Base-by-base conservation (phyloP, 2,888 invertebrate species). In the Athrips mouffetella region DNA sequence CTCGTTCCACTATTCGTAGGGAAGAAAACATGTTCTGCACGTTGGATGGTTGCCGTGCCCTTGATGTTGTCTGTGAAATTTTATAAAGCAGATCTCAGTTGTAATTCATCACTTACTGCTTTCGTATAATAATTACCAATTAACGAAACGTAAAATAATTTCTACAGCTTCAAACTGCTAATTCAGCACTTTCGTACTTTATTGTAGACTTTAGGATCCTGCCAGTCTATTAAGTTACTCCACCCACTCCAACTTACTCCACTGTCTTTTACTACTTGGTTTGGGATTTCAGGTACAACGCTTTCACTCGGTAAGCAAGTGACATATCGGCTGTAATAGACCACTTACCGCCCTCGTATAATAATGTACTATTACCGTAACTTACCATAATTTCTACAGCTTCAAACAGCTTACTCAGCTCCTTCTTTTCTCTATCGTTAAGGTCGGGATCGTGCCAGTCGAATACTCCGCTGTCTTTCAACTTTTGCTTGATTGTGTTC, bases 341-440 rank as follows among this genome's bases (percentile, higher is more conserved):
- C n/a, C n/a, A n/a, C n/a, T n/a, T n/a, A n/a, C n/a, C n/a, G n/a
- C n/a, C n/a, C n/a, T n/a, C 8, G 3, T 2, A 10, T 29, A 29
- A 29, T 29, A 29, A 29, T 10, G 29, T 8, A n/a, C 11, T n/a
- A 4, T 30, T 4, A 30, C 5, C n/a, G n/a, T 10, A 11, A 40
- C 66, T 59, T 46, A 86, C 87, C 83, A 83, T 82, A 48, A 86
- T 78, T 48, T 84, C 80, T 1, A 87, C 68, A 5, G 79, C 73
- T 1, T 81, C 79, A 20, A 78, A 85, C 33, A 87, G 51, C 48
- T 79, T 82, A 3, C 44, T 63, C 46, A 85, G 47, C 39, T 87
- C 83, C 31, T 84, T 84, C 50, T 53, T 76, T 63, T 87, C 82
- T 1, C 62, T 58, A 0, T 70, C 69, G 0, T 49, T 71, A 1